Percentiles rank a stretch among this genome's conserved stretches.
Evolutionary conservation across 2,888 invertebrate genomes (phyloP).

Genomic region (Pocota personata): DNA sequence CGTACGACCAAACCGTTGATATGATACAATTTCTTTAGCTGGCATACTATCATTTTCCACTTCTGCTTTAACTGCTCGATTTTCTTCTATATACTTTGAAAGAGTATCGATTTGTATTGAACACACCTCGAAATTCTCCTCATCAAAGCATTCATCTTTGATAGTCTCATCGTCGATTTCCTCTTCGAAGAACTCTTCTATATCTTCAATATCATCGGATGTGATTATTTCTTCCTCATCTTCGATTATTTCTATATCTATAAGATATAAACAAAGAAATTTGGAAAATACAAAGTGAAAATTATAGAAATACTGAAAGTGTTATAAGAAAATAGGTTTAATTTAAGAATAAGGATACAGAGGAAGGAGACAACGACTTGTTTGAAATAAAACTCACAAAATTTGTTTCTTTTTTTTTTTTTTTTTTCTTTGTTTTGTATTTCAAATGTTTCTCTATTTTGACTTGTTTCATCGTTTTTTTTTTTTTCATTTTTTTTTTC

Average conservation of each 20-base stretch:
- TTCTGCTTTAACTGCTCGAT: neutral
- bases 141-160: neutral
- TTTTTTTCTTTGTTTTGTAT: constrained; percentile 73
- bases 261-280: constrained; percentile 40
- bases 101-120: constrained; percentile 7
- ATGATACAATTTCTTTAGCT: constrained; percentile 76
- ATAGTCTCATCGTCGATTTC: neutral
- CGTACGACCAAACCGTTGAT: constrained; percentile 78
- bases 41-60: neutral
- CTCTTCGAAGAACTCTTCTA: constrained; percentile 42
- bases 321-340: neutral
- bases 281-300: neutral
- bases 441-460: constrained; percentile 73
- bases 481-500: constrained; percentile 67
- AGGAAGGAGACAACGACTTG: neutral
- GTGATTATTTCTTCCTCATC: constrained; percentile 34
- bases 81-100: neutral
- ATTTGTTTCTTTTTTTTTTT: constrained; percentile 76
- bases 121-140: constrained; percentile 11
- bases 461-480: constrained; percentile 39
- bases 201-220: constrained; percentile 10
- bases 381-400: constrained; percentile 65
- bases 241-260: constrained; percentile 57
- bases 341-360: neutral
- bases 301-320: neutral